phyloP scores from a whole-genome alignment of 2,113 vertebrate genomes.

The Lampris megalopsis region DNA sequence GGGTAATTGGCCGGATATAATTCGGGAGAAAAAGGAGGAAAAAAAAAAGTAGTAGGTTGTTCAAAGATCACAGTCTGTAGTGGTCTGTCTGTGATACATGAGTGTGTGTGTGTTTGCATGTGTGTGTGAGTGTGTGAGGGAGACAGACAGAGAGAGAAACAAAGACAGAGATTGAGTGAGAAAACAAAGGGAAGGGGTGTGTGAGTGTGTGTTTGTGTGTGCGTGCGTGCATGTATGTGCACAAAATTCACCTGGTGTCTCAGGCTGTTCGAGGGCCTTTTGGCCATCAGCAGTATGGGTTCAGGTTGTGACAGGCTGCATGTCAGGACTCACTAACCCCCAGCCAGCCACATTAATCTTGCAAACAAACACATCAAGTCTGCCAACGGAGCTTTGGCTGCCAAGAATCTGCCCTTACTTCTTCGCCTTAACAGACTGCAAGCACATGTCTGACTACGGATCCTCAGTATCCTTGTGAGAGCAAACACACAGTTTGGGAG shows the following conservation, averaged over 20 bases:
- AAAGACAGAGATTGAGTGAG: too few species aligned
- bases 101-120: too few species aligned
- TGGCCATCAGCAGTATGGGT: conserved; percentile 37
- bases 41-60: too few species aligned
- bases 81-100: too few species aligned
- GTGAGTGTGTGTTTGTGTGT: background rate
- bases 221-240: conserved; percentile 16
- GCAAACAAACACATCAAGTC: conserved; percentile 14
- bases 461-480: background rate
- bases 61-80: too few species aligned
- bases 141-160: too few species aligned
- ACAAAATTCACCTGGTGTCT: conserved; percentile 50
- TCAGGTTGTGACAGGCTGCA: conserved; percentile 58
- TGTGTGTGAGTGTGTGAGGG: too few species aligned
- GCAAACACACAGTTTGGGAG: too few species aligned
- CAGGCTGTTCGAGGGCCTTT: conserved; percentile 42
- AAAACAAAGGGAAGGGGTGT: too few species aligned
- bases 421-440: conserved; percentile 18
- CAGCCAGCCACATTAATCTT: conserved; percentile 46
- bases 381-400: conserved; percentile 13
- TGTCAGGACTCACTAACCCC: conserved; percentile 45
- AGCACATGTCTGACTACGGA: background rate
- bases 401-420: conserved; percentile 14
- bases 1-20: too few species aligned
- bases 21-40: too few species aligned